A percentile compares a stretch with the other conserved stretches of the same genome.
phyloP scores from a whole-genome alignment of 2,888 invertebrate species.

The Parnassius smintheus region DNA sequence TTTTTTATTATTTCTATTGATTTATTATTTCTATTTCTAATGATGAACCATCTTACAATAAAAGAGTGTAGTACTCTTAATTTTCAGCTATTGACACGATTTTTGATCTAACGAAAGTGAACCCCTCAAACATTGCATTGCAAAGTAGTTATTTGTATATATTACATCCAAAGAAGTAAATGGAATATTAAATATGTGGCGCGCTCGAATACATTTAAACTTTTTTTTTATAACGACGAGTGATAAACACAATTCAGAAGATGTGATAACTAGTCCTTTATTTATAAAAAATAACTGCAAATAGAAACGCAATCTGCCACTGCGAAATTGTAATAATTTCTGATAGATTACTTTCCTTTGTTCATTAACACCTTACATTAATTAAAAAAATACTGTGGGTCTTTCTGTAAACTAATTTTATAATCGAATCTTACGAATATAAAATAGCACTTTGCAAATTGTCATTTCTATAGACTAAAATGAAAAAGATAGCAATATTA shows the following conservation, averaged over 20 bases:
- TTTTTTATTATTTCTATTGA: too few species aligned
- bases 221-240: constrained; percentile 33
- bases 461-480: constrained; percentile 78
- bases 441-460: constrained; percentile 52
- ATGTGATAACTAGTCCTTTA: constrained; percentile 80
- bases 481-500: constrained; percentile 80
- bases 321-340: not conserved
- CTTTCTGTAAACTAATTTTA: constrained; percentile 27
- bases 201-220: not conserved
- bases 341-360: not conserved
- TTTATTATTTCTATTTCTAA: too few species aligned
- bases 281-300: constrained; percentile 55
- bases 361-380: not conserved
- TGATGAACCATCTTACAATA: too few species aligned
- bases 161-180: not conserved
- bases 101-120: too few species aligned
- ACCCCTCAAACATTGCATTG: too few species aligned
- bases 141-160: too few species aligned
- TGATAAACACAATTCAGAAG: constrained; percentile 69
- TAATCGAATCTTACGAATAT: constrained; percentile 35
- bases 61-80: too few species aligned
- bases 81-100: too few species aligned
- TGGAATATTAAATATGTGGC: not conserved
- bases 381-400: constrained; percentile 5
- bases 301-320: constrained; percentile 8